These are phyloP conservation scores for Apis mellifera DNA, from an alignment of 1,140 invertebrate species.

Conservation along the genomic window Amel_HAv3.1 CM009940.2:7527001-7527500, in stretches of 20 bases:
- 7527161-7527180: conserved; percentile 68
- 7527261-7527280: conserved; percentile 29
- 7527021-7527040: conserved; percentile 52
- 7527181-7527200: conserved; percentile 67
- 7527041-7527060: conserved; percentile 56
- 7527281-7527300: conserved; percentile 13
- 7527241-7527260: conserved; percentile 30
- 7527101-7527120: conserved; percentile 61
- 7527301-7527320: conserved; percentile 42
- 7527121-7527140: conserved; percentile 58
- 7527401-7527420: background rate
- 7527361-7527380: conserved; percentile 46
- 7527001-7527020: conserved; percentile 50
- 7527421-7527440: background rate
- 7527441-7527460: background rate
- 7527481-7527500: background rate
- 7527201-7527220: conserved; percentile 40
- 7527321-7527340: conserved; percentile 23
- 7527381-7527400: conserved; percentile 34
- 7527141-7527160: conserved; percentile 70
- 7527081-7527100: conserved; percentile 54
- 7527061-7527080: conserved; percentile 47
- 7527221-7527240: conserved; percentile 21
- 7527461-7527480: background rate
- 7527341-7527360: conserved; percentile 55